Evolutionary conservation across 2,797 vertebrate genomes (phyloP), one percentile per base, ranked within the genome.

Genomic region (Danio aesculapii): DNA sequence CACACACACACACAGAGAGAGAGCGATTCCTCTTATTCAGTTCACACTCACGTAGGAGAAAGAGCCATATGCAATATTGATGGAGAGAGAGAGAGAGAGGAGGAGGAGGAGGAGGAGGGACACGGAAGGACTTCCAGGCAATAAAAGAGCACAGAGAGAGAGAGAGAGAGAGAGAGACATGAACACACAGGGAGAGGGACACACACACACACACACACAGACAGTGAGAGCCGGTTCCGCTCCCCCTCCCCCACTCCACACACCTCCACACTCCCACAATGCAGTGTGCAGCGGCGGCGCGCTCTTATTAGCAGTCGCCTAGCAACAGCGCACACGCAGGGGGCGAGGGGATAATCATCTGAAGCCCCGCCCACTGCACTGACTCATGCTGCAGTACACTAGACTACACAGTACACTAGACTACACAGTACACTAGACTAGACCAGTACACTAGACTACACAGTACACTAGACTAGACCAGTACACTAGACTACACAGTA

Each of bases 41-140:
- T 89, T 91, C 91, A 91, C 87, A 88, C 85, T 88, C 89, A 89
- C 83, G 84, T 84, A 75, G 82, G 85, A 85, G 85, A 89, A 84
- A 73, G 82, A 88, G 90, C 81, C 74, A 77, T 87, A 88, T 92
- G 87, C 66, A 90, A 90, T 87, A 92, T 89, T 90, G 84, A 92
- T 88, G 75, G 69, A 67, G 30, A 49, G 13, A 61, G 17, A 67
- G 52, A 17, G 6, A 59, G 16, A 63, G 39, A 43, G 41, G 11
- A 58, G 58, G 39, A 16, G n/a, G 44, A 46, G 21, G 64, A 8
- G 17, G 64, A 67, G 46, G 12, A 16, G 46, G 21, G 19, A 69
- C 6, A 21, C 2, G 57, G 12, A 49, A 55, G 52, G 44, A 16
- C 50, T 55, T 59, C 17, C 53, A 30, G 57, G 21, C 55, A 47